Base-by-base conservation (phyloP, 2,113 vertebrate genomes). In the Mormoops blainvillei region DNA sequence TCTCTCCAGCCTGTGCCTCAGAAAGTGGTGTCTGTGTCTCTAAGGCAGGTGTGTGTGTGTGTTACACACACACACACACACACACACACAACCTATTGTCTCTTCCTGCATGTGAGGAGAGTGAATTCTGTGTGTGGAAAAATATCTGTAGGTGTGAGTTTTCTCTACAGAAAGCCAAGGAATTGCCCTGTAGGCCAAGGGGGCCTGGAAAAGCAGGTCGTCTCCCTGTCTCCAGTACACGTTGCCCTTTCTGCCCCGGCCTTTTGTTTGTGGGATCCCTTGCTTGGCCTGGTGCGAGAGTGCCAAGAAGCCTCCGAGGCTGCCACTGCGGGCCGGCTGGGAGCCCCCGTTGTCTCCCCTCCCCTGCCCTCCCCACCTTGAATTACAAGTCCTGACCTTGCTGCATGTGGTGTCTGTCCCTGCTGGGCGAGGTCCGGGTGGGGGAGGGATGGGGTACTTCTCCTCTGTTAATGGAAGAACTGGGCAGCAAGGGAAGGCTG, bases 1-100 rank as follows among this genome's bases (percentile, higher is more conserved):
- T 1, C 58, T 76, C 28, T 96, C 91, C 95, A 96, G 97, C 73
- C 67, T 89, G 73, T 81, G 70, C 54, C 83, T 78, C 92, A 33
- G 54, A 82, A 94, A 84, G 87, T 82, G 77, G 87, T 33, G 2
- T 71, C 80, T 68, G 45, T 87, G 85, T 76, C 78, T 96, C 58
- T 65, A 74, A 91, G 78, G 92, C 80, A 97, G 89, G 91, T 92
- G 63, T 78, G 77, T 50, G 24, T 61, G 41, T 28, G 81, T 1
- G 4, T 38, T 13, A 74, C 24, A 73, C 12, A 73, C 7, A 67
- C 14, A 36, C 20, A 73, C n/a, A 68, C 36, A 33, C 0, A 52
- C 2, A 41, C 8, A 38, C 54, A 71, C 24, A 50, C 2, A 48
- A 45, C 3, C 31, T 8, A 0, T 9, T 10, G 15, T 87, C 31